phyloP scores from a whole-genome alignment of 2,888 invertebrate species.

The Erannis defoliaria region DNA sequence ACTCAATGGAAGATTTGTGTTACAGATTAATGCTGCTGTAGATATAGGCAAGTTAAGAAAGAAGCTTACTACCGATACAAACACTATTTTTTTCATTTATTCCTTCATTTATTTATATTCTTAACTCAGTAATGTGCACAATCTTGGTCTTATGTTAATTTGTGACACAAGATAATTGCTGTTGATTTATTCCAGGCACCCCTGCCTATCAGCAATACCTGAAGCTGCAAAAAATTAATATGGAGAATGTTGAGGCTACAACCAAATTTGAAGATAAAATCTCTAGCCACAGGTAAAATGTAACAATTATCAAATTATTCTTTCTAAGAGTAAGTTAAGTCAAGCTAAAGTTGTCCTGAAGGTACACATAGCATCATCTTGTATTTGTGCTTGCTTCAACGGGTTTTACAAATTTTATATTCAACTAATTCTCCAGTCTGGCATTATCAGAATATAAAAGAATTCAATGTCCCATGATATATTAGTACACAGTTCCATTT shows the following conservation, averaged over 20 bases:
- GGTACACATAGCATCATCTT: background rate
- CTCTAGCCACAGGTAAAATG: slow-evolving; percentile 73
- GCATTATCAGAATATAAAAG: too few relatives aligned
- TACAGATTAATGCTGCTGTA: slow-evolving; percentile 87
- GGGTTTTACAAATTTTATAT: too few relatives aligned
- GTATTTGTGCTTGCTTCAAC: too few relatives aligned
- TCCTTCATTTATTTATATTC: background rate
- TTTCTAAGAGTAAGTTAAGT: background rate
- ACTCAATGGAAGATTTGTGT: slow-evolving; percentile 84
- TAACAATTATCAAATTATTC: slow-evolving; percentile 34
- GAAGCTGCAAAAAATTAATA: slow-evolving; percentile 83
- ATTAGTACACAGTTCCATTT: too few relatives aligned
- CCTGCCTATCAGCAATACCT: slow-evolving; percentile 87
- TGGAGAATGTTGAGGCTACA: slow-evolving; percentile 84
- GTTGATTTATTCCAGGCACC: slow-evolving; percentile 60
- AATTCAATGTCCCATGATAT: too few relatives aligned
- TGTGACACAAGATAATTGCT: background rate
- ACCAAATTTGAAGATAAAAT: slow-evolving; percentile 78
- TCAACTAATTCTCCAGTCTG: too few relatives aligned
- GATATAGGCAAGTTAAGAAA: slow-evolving; percentile 84
- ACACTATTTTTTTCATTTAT: slow-evolving; percentile 26
- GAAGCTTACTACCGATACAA: too few relatives aligned
- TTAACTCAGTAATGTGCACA: background rate
- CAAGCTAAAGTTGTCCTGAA: background rate
- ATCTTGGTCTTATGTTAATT: background rate